A percentile compares a stretch with the other conserved stretches of the same genome.
These are phyloP conservation scores for Trachelus iudaicus DNA, from an alignment of 2,888 invertebrate species.

Conservation along the genomic window DNA sequence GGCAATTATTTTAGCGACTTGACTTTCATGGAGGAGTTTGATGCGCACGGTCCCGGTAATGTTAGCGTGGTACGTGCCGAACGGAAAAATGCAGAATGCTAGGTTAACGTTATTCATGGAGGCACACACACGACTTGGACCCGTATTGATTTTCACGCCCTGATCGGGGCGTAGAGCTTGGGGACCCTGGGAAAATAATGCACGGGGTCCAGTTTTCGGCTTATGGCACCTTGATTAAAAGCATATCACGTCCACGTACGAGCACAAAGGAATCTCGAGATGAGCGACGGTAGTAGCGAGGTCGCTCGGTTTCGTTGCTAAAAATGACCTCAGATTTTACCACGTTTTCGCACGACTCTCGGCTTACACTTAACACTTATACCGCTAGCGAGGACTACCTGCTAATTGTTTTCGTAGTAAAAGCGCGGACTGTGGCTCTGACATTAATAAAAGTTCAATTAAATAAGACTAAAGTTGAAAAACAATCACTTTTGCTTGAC, in stretches of 20 bases:
- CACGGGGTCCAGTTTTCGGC: neutral
- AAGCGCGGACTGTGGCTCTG: constrained; percentile 95
- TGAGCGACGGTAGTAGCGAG: constrained; percentile 68
- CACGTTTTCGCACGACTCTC: constrained; percentile 25
- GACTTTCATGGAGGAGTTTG: constrained; percentile 14
- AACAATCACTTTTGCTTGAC: constrained; percentile 77
- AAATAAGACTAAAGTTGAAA: constrained; percentile 79
- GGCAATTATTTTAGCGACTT: constrained; percentile 54
- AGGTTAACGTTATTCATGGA: constrained; percentile 52
- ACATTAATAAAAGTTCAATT: constrained; percentile 89
- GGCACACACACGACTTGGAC: constrained; percentile 36
- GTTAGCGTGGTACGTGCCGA: constrained; percentile 16
- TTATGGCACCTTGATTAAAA: neutral
- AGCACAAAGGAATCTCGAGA: constrained; percentile 49
- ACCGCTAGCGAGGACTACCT: constrained; percentile 70
- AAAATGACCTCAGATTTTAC: constrained; percentile 39
- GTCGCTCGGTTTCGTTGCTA: constrained; percentile 59
- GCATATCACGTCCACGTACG: constrained; percentile 1
- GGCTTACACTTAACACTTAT: constrained; percentile 47
- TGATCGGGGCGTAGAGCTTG: constrained; percentile 45
- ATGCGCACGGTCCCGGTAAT: constrained; percentile 14
- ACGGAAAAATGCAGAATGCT: constrained; percentile 37
- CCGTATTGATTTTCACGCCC: constrained; percentile 64
- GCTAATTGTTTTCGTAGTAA: constrained; percentile 95
- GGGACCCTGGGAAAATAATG: neutral